Evolutionary conservation across 2,797 vertebrate species (phyloP), one percentile per base, ranked within the genome.

Genomic region (Lycodopsis pacificus): DNA sequence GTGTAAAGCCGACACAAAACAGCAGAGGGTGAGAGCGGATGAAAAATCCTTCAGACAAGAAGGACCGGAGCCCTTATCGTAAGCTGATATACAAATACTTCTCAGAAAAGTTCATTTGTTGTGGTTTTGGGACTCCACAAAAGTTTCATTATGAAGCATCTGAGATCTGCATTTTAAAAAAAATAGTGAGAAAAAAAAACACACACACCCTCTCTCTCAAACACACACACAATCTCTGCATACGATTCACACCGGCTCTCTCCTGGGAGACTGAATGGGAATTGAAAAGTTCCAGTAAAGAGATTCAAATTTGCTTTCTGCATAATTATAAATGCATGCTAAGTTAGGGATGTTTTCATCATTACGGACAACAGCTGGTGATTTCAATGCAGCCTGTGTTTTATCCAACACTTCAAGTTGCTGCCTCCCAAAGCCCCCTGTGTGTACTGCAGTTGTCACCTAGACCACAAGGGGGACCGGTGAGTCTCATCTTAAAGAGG

Each of bases 91-190:
- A 67, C 58, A 79, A 84, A 88, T 89, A 81, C 89, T 95, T 95
- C 95, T 94, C 93, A 88, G 95, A 95, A 95, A 95, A 92, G 84
- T 93, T 81, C 57, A 86, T 88, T 88, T 91, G 90, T 92, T 92
- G 93, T 91, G 93, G 92, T 93, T 94, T 92, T 79, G 76, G 80
- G 88, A 87, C 89, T 92, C 94, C 91, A 89, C 91, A 91, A 93
- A 94, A 91, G 92, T 95, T 96, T 95, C 95, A 92, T 88, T 90
- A 92, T 94, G 89, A 93, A 85, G 77, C 86, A 72, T 79, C 75
- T 71, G 85, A 92, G 87, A 92, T 91, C 73, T 91, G 85, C 88
- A 88, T 92, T 90, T 82, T 12, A 56, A 73, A 36, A 71, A 62
- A 63, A 25, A 22, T 4, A 51, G 20, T 51, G 22, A 25, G 53